Percentiles rank a stretch among this genome's conserved stretches.
Evolutionary conservation across 2,113 vertebrate species (phyloP).

Genomic region (Scatophagus argus): DNA sequence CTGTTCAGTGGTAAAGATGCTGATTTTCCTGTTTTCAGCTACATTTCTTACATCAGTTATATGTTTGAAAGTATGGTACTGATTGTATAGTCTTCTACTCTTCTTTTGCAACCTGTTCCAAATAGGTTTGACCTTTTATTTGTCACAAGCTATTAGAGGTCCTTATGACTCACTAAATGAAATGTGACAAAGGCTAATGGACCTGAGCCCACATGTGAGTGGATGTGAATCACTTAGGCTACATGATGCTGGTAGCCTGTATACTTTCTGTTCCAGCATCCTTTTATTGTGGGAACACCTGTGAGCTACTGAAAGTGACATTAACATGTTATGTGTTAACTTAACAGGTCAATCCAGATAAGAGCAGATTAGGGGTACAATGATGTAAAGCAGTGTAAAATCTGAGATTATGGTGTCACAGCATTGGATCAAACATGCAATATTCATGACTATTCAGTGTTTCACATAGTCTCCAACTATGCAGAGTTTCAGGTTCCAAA

Average conservation of each 20-base stretch:
- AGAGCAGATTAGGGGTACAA: background rate
- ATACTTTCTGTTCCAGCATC: background rate
- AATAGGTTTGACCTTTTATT: constrained; percentile 50
- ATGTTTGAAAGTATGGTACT: background rate
- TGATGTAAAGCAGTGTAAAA: constrained; percentile 13
- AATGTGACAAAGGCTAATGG: constrained; percentile 42
- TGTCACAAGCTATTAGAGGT: constrained; percentile 23
- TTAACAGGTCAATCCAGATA: background rate
- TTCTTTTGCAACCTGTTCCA: constrained; percentile 4
- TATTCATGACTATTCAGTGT: constrained; percentile 7
- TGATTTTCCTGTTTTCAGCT: background rate
- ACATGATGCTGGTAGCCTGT: constrained; percentile 7
- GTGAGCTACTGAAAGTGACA: constrained; percentile 18
- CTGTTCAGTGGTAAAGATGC: background rate
- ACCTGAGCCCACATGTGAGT: constrained; percentile 24
- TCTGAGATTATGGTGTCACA: constrained; percentile 18
- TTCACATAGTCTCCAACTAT: background rate
- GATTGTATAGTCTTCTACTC: background rate
- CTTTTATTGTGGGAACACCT: constrained; percentile 7
- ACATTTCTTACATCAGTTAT: background rate
- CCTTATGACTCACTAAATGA: constrained; percentile 36
- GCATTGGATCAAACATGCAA: constrained; percentile 1
- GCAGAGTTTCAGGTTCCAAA: background rate
- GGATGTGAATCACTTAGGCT: constrained; percentile 42
- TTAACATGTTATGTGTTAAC: background rate